Base-by-base conservation (phyloP, 2,797 vertebrate genomes). In the Holocentrus rufus region DNA sequence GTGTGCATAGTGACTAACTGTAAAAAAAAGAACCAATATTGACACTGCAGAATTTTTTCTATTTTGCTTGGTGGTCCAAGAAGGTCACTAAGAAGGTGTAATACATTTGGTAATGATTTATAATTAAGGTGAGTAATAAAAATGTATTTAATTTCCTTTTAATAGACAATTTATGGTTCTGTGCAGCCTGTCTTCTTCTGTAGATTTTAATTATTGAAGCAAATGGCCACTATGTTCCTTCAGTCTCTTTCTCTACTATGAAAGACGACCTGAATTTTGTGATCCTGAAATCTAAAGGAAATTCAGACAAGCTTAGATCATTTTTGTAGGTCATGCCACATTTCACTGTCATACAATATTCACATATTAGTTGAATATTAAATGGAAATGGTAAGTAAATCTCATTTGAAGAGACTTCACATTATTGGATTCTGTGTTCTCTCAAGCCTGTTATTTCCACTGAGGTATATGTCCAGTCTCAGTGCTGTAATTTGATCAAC, bases 401-500 rank as follows among this genome's bases (percentile, higher is more conserved):
- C 77, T 69, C 18, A 62, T 85, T 83, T 66, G 42, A 73, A 25
- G 53, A 71, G 54, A 75, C 49, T 30, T 31, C 3, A 9, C 9
- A 47, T 49, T 30, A 54, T 2, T 74, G 55, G 54, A 62, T 69
- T 78, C 30, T 2, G 18, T 54, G 31, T 59, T 69, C 47, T 44
- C 53, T 76, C 34, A 27, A 75, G 50, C 20, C 56, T 56, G 31
- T 71, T 17, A 77, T 72, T 73, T 57, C 39, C 13, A 14, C n/a
- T n/a, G n/a, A 71, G 42, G 27, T 64, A 61, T 63, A 59, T 81
- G 47, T 60, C 47, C 25, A 73, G 74, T 82, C 46, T 67, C 74
- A 75, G 71, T 54, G 42, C 55, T 61, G 4, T 70, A 79, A 77
- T 81, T 81, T 59, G 83, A 87, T 85, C 36, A 78, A 75, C 55